Evolutionary conservation across 2,797 vertebrate species (phyloP), one percentile per base, ranked within the genome.

Genomic region (Orestias chungarensis): DNA sequence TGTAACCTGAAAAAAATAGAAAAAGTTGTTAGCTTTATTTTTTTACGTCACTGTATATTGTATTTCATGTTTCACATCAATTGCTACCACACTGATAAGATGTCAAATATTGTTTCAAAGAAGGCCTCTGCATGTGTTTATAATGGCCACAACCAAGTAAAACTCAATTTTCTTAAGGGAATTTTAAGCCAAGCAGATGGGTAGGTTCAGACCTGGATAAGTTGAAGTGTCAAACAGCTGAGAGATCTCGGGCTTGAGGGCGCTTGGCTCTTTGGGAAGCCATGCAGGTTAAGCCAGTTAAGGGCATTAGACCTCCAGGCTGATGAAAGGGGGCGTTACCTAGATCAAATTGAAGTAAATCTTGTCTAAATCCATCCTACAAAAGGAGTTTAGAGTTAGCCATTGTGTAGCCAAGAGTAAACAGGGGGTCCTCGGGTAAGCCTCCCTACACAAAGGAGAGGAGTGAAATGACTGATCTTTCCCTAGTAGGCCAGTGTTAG

Each of bases 241-340:
- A 87, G 88, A 91, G 85, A 89, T 88, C 91, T 87, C 86, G 92
- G 87, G 86, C 88, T 88, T 89, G 88, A 86, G 88, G 86, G 85
- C 80, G 80, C 81, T 75, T 62, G 88, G 88, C 90, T 91, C 92
- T 93, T 90, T 86, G 91, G 94, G 94, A 94, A 93, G 94, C 93
- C 91, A 64, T 64, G 59, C 35, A 94, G 92, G 65, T 85, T 94
- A 96, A 96, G 93, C 94, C 95, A 93, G 92, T 95, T 95, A 94
- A 94, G 91, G 94, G 94, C 93, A 95, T 95, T 96, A 96, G 95
- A 96, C 95, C 95, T 95, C 95, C 95, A 91, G 89, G 90, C 93
- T 94, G 94, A 95, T 96, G 94, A 96, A 96, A 96, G 93, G 90
- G 90, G 91, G 91, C 93, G 94, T 88, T 92, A n/a, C 82, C 83